Base-by-base conservation (phyloP, 1,140 invertebrate genomes). In the Teleogryllus occipitalis region DNA sequence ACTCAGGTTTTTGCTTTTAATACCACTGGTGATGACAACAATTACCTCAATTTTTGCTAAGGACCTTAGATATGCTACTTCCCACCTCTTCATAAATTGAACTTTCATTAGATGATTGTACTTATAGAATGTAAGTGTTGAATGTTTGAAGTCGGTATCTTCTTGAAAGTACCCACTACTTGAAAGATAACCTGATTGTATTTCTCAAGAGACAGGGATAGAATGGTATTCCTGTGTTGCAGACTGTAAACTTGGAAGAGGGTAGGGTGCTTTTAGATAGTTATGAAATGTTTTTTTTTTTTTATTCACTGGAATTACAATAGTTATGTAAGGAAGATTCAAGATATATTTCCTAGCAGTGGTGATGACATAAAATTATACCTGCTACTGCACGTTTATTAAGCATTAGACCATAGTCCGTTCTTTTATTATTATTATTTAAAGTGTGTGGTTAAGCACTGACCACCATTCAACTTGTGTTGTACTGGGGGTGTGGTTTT, bases 1-100 rank as follows among this genome's bases (percentile, higher is more conserved):
- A 75, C 78, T 79, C 78, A 79, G 78, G 78, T 65, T 79, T 79
- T 79, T 79, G 78, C 78, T 79, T 79, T 79, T 73, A 79, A 79
- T 75, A 75, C 72, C 39, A 78, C n/a, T 76, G 47, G 47, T 76
- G 47, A 77, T 47, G 48, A 47, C n/a, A 77, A 77, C 48, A 75
- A 75, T 39, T 22, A 75, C 27, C n/a, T 22, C 74, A 75, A 75
- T 75, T 77, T 79, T 73, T 65, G 47, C 47, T 49, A 47, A 77
- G 47, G 21, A 77, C 39, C 22, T 14, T 21, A 54, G 18, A 21
- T n/a, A 7, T 77, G 12, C 76, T 77, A 48, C 47, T 48, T 48
- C 76, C 47, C 76, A 47, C 48, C 47, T 75, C 27, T 75, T 75
- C 48, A 48, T 77, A 48, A 21, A 77, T 77, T 48, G n/a, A 77